Percentiles rank a stretch among this genome's conserved stretches.
These are phyloP conservation scores for Parnassius mnemosyne DNA, from an alignment of 2,888 invertebrate genomes.

Conservation along the genomic window DNA sequence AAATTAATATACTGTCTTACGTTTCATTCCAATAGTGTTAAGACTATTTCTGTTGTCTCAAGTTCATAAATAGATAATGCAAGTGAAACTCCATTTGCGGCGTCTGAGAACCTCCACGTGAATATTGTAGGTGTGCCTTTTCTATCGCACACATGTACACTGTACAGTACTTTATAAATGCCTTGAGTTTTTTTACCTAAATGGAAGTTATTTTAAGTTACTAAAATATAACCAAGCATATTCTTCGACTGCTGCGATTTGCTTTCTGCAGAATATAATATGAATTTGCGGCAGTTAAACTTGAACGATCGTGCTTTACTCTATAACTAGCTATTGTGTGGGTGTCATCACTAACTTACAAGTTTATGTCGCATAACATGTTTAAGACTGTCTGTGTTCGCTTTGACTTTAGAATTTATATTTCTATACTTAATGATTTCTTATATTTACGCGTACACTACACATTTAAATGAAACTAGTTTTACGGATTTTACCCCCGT, in stretches of 20 bases:
- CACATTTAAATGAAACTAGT: no score
- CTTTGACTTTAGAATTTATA: neutral
- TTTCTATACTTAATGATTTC: no score
- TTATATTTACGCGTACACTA: no score
- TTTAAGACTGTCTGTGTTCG: neutral
- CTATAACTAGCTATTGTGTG: slow-evolving; percentile 3
- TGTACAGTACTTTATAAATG: slow-evolving; percentile 38
- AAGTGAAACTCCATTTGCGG: slow-evolving; percentile 38
- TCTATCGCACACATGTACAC: slow-evolving; percentile 1
- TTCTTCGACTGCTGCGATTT: neutral
- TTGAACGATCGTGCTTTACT: slow-evolving; percentile 3
- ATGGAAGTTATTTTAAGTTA: slow-evolving; percentile 6
- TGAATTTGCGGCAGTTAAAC: slow-evolving; percentile 5
- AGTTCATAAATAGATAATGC: slow-evolving; percentile 40
- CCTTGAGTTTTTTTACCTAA: slow-evolving; percentile 40
- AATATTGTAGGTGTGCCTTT: slow-evolving; percentile 49
- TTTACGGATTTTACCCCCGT: no score
- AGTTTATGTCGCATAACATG: neutral
- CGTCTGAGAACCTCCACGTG: slow-evolving; percentile 52
- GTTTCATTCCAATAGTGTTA: neutral
- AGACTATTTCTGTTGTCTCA: slow-evolving; percentile 26
- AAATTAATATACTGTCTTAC: neutral
- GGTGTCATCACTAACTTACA: neutral
- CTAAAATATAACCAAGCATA: slow-evolving; percentile 2
- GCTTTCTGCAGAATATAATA: slow-evolving; percentile 14